These are phyloP conservation scores for Brachionus koreanus DNA, from an alignment of 1,140 invertebrate species.

Conservation along the genomic window DNA sequence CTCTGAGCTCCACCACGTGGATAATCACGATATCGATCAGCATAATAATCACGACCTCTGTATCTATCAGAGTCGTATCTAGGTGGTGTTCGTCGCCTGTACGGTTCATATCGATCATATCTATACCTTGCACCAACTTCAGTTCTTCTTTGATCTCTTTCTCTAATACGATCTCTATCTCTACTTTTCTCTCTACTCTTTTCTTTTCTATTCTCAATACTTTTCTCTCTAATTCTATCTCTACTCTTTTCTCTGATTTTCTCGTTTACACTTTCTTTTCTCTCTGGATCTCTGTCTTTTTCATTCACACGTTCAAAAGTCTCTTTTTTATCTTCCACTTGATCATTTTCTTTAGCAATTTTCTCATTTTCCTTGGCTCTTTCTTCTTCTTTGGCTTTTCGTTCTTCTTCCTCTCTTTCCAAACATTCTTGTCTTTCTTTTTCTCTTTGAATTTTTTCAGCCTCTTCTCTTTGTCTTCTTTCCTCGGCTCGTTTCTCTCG, in stretches of 20 bases:
- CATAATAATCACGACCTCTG: neutral
- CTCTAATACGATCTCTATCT: neutral
- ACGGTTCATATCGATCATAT: neutral
- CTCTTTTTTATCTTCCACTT: neutral
- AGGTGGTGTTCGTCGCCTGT: neutral
- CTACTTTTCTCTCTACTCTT: constrained; percentile 9
- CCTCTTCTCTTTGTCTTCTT: neutral
- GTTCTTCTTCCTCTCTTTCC: neutral
- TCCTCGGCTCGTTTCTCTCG: constrained; percentile 39
- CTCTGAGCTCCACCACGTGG: neutral
- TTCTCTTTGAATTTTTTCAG: neutral
- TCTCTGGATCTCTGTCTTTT: neutral
- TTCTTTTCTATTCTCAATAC: too few species aligned
- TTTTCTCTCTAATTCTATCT: neutral
- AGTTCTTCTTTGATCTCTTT: neutral
- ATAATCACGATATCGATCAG: neutral
- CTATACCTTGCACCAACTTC: neutral
- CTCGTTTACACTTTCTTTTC: too few species aligned
- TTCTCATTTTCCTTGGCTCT: neutral
- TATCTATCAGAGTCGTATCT: neutral
- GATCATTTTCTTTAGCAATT: neutral
- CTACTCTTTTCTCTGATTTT: neutral
- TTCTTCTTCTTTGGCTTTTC: neutral
- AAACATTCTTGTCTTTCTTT: neutral
- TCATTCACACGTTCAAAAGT: neutral